Evolutionary conservation across 2,797 vertebrate genomes (phyloP), one percentile per base, ranked within the genome.

Genomic region (Presbytis comata): DNA sequence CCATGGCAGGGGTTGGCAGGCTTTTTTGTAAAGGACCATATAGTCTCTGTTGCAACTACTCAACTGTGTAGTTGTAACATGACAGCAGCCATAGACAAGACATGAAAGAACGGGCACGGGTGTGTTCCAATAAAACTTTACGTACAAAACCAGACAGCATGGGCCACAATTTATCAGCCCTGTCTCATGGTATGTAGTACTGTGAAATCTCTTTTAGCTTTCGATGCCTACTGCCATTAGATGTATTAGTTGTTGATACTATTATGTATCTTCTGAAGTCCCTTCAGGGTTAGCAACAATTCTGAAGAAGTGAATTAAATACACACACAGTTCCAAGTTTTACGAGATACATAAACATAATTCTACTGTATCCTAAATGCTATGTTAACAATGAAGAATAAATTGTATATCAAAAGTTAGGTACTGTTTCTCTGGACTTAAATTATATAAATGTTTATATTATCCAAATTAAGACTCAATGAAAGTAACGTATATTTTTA

Each of bases 401-500:
- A 96, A 95, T 57, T 91, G 3, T 44, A 90, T 28, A 59, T 41
- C 82, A 92, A 88, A 93, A 96, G 21, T 87, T 61, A 97, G 57
- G n/a, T 61, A 93, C 67, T 85, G 67, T 74, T 95, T 93, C 64
- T 93, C 75, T 89, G n/a, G 79, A 96, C 11, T 97, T 95, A 96
- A 92, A 76, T 91, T 70, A 93, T 2, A 83, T 50, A 95, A 89
- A 79, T 91, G 70, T 75, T 96, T 92, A 87, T 14, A 96, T 86
- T 81, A 97, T 57, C n/a, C 79, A 83, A 97, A 91, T 75, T 93
- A 89, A 87, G n/a, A 92, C 50, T 91, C 72, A 91, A n/a, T 90
- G 28, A 86, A 96, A 96, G 26, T 89, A 95, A 97, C 72, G 21
- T 55, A 36, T 44, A 95, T 50, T 91, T 75, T 96, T 95, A 96